Evolutionary conservation across 2,888 invertebrate species (phyloP), one percentile per base, ranked within the genome.

Genomic region (Rotaria magnacalcarata): DNA sequence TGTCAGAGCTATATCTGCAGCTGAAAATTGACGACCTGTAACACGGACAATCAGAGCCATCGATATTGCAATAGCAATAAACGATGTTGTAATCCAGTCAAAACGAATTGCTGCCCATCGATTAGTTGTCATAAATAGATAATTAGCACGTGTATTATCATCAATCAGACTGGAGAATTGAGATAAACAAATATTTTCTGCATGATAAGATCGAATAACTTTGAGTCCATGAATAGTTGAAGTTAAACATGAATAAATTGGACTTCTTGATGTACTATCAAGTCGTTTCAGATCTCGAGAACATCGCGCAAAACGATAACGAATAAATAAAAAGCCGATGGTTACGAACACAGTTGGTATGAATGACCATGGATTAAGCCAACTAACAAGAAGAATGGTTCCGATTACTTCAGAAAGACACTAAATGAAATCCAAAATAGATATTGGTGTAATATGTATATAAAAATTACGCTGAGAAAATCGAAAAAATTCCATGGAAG

Each of bases 101-200:
- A 98, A 92, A 93, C 95, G 95, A 89, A 96, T 95, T 0, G 96
- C 97, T 89, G 98, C 96, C 88, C 97, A 96, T 87, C 97, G 94
- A 34, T 95, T 95, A 8, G 95, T 94, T 0, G 95, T 93, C 86
- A 97, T 94, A 91, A 96, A 96, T 89, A 96, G 92, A 90, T 94
- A 96, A 94, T 95, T 97, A 8, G 97, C 94, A 0, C 96, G 95
- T 85, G 96, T 95, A 90, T 97, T 96, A 8, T 93, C 90, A 89
- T 95, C 93, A 88, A 91, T 90, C 87, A 90, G 90, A 27, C 88
- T 87, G 87, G 91, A 90, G 89, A 92, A 92, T 87, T 91, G 90
- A 43, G 89, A 92, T 84, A 93, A 47, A n/a, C 80, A 43, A 11
- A 10, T 43, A 8, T 80, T 43, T n/a, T 80, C 80, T 8, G 80